phyloP scores from a whole-genome alignment of 2,888 invertebrate genomes.

The Lottia gigantea region DNA sequence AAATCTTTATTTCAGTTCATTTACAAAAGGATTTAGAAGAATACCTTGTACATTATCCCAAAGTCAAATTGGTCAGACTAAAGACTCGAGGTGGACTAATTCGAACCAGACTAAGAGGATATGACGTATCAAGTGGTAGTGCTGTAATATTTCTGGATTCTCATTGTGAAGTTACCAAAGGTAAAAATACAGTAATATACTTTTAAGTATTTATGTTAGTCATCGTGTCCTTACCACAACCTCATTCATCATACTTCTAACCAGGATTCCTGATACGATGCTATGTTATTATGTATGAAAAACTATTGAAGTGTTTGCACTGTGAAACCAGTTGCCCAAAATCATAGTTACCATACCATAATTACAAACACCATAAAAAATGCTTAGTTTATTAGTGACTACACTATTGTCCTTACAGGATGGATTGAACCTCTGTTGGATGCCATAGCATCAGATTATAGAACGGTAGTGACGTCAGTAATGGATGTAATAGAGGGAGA shows the following conservation, averaged over 20 bases:
- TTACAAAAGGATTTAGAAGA: neutral
- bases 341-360: too few relatives aligned
- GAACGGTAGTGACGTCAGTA: neutral
- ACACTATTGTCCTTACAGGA: neutral
- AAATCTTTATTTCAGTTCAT: neutral
- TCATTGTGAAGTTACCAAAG: constrained; percentile 81
- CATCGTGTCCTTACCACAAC: too few relatives aligned
- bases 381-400: too few relatives aligned
- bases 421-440: neutral
- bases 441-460: neutral
- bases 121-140: constrained; percentile 82
- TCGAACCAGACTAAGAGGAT: constrained; percentile 90
- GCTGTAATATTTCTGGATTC: constrained; percentile 97
- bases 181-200: neutral
- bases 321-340: too few relatives aligned
- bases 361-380: too few relatives aligned
- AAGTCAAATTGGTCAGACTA: constrained; percentile 92
- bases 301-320: too few relatives aligned
- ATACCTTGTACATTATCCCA: constrained; percentile 64
- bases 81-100: constrained; percentile 93
- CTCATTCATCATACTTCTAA: too few relatives aligned
- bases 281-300: too few relatives aligned
- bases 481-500: neutral
- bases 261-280: too few relatives aligned
- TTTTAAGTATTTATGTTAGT: too few relatives aligned